Evolutionary conservation across 2,888 invertebrate species (phyloP), one percentile per base, ranked within the genome.

Genomic region (Drosophila prostipennis): DNA sequence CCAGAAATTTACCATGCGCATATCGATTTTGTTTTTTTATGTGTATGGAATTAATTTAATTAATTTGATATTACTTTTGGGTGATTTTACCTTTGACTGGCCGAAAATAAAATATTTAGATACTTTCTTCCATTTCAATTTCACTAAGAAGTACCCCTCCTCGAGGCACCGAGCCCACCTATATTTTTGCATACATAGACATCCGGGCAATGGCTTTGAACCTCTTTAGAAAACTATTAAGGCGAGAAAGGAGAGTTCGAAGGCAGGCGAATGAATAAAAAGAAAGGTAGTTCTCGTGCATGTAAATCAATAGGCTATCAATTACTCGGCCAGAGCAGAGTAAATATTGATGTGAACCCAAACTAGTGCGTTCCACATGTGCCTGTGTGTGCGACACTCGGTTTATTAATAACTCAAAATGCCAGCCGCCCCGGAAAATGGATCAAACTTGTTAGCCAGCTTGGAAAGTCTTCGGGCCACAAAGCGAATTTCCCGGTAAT

Each of bases 361-460:
- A 29, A 37, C 42, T 34, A 23, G 14, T 39, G 34, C 29, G 40
- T 29, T 43, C 16, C 53, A 40, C 54, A 29, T 42, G 54, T 32
- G 19, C 19, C 16, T 72, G 64, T 32, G 53, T 57, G 53, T 57
- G 58, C 52, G 73, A 64, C 84, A 77, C 71, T 72, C 67, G 76
- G 69, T 52, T 74, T 81, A 78, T 80, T 78, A 80, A 80, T 86
- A 81, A 86, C 83, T 81, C 76, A 80, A 80, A 78, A 59, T 68
- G 63, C 46, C 70, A 54, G 65, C 51, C 68, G 56, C 60, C 48
- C 34, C 42, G 58, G 42, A 69, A 68, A 84, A 77, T 74, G 72
- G 61, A 75, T 69, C 68, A 60, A 70, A 80, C 76, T 78, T 83
- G 86, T 79, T 81, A 77, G 63, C 67, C 43, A 51, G 67, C 67